Evolutionary conservation across 2,113 vertebrate species (phyloP).

Genomic region (Chionodraco myersi): DNA sequence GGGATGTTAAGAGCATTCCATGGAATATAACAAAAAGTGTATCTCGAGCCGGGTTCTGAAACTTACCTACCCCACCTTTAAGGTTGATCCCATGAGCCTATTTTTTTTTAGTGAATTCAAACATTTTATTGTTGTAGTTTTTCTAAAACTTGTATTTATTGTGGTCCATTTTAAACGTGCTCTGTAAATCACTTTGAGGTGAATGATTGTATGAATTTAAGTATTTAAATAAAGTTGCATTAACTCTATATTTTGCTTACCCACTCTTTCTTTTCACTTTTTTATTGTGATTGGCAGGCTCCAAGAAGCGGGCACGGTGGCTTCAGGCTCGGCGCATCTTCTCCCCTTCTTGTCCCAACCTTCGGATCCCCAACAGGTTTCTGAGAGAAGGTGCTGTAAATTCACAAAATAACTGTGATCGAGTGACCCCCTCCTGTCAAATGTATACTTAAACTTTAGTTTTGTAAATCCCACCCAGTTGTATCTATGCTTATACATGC

Average conservation of each 20-base stretch:
- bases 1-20: too few species aligned
- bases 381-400: conserved; percentile 85
- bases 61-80: too few species aligned
- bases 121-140: not conserved
- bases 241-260: not conserved
- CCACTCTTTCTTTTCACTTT: not conserved
- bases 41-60: too few species aligned
- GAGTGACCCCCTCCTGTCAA: not conserved
- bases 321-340: conserved; percentile 87
- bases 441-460: not conserved
- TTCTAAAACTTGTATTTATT: too few species aligned
- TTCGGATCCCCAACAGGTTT: conserved; percentile 88
- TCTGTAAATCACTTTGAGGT: too few species aligned
- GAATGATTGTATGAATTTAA: too few species aligned
- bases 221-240: too few species aligned
- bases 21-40: too few species aligned
- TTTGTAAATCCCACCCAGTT: not conserved
- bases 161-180: too few species aligned
- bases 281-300: conserved; percentile 66
- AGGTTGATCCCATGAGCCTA: not conserved
- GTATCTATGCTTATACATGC: not conserved
- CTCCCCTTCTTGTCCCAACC: conserved; percentile 85
- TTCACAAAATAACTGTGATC: not conserved
- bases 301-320: conserved; percentile 86
- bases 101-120: not conserved